Base-by-base conservation (phyloP, 2,888 invertebrate species). In the Drosophila infuscata region DNA sequence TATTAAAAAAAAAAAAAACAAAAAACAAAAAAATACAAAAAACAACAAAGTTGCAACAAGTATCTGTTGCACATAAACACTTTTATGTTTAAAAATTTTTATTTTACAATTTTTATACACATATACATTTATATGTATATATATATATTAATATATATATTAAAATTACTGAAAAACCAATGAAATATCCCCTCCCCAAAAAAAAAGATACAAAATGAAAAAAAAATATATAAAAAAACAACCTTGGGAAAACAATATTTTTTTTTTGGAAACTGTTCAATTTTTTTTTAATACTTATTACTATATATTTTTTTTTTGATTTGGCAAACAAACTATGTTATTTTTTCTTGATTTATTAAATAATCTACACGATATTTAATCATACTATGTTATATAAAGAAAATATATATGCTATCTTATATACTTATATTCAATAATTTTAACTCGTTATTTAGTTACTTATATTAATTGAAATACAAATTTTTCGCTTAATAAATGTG, bases 401-500 rank as follows among this genome's bases (percentile, higher is more conserved):
- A 63, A 32, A 67, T 58, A 70, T 54, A 70, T 36, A 67, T 46
- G 53, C 65, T 72, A 63, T 64, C 53, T 49, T 64, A 67, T 72
- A 72, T 56, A 65, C 65, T 62, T 73, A 64, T 60, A 70, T 64
- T 69, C 71, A 73, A 77, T 83, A 74, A 71, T 87, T 87, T 87
- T 76, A 89, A 86, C 73, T 84, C 85, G 85, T 85, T 89, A 85
- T 89, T 84, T 86, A 83, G 85, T 89, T 86, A 87, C 82, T 70
- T 85, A 83, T 85, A 76, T 88, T 83, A 88, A 83, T 81, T 70
- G 69, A 63, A 61, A 68, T 20, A 64, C 67, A 52, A 56, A 56
- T 53, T 64, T 69, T 58, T 54, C 60, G 54, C 67, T 53, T 72
- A 63, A 82, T 73, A 49, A 61, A 63, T 64, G 65, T 62, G 59